Conservation (phyloP, 2,797 vertebrate genomes). For the Acanthurus lineatus region DNA sequence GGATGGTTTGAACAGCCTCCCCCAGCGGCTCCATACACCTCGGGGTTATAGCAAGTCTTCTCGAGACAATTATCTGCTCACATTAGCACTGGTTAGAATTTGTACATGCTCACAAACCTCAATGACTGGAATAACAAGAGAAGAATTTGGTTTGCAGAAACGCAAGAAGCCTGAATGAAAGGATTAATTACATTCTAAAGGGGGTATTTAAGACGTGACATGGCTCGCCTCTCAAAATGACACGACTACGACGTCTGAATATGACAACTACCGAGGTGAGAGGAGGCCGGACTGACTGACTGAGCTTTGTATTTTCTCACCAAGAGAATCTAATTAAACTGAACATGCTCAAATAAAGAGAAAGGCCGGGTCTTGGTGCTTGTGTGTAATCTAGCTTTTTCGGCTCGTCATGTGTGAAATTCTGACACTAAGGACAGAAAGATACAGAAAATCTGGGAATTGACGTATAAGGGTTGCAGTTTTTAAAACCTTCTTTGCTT, state of each 20-base stretch:
- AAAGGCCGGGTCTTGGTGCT: conserved; percentile 59
- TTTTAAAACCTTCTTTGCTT: neutral
- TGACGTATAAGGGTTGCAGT: conserved; percentile 26
- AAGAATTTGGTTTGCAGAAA: conserved; percentile 49
- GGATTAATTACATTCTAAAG: conserved; percentile 73
- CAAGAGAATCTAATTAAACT: conserved; percentile 72
- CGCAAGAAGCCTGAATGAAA: conserved; percentile 65
- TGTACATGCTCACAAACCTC: conserved; percentile 48
- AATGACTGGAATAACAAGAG: conserved; percentile 67
- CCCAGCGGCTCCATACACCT: conserved; percentile 46
- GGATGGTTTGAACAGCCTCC: conserved; percentile 74
- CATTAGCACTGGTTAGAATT: conserved; percentile 66
- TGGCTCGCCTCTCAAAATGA: conserved; percentile 46
- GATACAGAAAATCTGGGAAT: conserved; percentile 48
- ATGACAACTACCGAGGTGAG: conserved; percentile 54
- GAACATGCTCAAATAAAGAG: conserved; percentile 52
- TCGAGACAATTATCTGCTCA: conserved; percentile 68
- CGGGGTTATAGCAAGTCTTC: conserved; percentile 54
- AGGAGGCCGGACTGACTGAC: conserved; percentile 20
- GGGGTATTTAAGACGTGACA: conserved; percentile 70
- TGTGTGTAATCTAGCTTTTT: conserved; percentile 16
- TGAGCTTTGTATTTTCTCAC: conserved; percentile 34
- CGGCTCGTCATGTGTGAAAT: conserved; percentile 8
- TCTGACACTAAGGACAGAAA: conserved; percentile 27
- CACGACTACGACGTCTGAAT: conserved; percentile 53